phyloP scores from a whole-genome alignment of 2,888 invertebrate genomes.

The Lithodes maja region DNA sequence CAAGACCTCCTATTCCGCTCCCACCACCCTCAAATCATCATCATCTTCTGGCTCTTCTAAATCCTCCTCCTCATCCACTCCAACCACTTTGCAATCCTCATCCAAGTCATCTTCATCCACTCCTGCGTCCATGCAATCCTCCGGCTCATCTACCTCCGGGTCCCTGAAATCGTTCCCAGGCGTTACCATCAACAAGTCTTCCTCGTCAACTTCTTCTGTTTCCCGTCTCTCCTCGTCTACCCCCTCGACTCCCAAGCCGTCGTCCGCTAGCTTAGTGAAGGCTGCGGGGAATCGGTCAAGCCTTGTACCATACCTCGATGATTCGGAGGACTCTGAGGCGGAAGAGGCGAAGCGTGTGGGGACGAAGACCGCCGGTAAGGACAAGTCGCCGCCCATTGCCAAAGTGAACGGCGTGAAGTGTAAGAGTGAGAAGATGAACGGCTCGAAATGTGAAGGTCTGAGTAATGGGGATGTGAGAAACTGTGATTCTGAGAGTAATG shows the following conservation, averaged over 20 bases:
- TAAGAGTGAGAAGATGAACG: slow-evolving; percentile 28
- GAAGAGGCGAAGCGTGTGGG: slow-evolving; percentile 42
- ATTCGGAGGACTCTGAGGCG: slow-evolving; percentile 66
- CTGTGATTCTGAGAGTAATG: slow-evolving; percentile 33
- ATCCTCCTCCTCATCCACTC: slow-evolving; percentile 31
- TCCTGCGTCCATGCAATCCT: neutral
- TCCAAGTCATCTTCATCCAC: neutral
- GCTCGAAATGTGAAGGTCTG: slow-evolving; percentile 27
- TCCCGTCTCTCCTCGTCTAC: slow-evolving; percentile 28
- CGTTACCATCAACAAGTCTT: neutral
- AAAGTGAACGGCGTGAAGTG: slow-evolving; percentile 39
- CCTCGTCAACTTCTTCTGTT: neutral
- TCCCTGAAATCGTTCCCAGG: neutral
- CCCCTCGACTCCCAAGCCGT: slow-evolving; percentile 8
- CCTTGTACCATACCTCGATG: slow-evolving; percentile 68
- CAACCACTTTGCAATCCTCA: neutral
- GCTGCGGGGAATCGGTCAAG: slow-evolving; percentile 14
- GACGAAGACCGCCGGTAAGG: slow-evolving; percentile 19
- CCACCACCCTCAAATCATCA: neutral
- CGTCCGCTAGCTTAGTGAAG: slow-evolving; percentile 21
- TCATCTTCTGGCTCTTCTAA: slow-evolving; percentile 6
- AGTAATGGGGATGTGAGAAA: slow-evolving; percentile 36
- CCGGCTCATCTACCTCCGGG: neutral
- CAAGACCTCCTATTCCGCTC: neutral
- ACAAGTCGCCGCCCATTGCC: slow-evolving; percentile 29